Conservation (phyloP, 35 echinoderm and acorn worm genomes). For the Eucidaris tribuloides region DNA sequence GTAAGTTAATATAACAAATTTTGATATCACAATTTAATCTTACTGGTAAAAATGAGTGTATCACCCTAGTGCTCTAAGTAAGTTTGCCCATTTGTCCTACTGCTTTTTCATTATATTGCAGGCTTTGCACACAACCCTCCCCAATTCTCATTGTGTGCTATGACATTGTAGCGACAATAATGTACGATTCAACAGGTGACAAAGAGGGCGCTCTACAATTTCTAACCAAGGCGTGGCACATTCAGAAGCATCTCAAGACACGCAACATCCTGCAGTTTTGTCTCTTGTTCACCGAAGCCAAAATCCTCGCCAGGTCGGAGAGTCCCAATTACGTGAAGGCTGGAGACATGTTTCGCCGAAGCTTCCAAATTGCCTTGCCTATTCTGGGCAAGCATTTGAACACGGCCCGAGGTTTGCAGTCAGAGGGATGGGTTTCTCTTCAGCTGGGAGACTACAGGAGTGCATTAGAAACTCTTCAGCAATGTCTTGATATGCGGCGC, state of each 20-base stretch:
- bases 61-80: no score
- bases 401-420: background rate
- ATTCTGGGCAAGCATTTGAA: slow-evolving; percentile 4
- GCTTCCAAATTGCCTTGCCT: background rate
- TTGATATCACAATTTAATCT: no score
- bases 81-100: no score
- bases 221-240: background rate
- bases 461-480: background rate
- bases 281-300: background rate
- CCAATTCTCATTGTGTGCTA: background rate
- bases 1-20: no score
- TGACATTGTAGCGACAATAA: background rate
- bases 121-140: background rate
- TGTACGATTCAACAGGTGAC: background rate
- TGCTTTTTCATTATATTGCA: no score
- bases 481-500: slow-evolving; percentile 9
- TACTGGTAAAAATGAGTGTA: no score
- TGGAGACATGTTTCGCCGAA: background rate
- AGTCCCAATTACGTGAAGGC: background rate
- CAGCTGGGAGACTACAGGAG: background rate
- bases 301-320: background rate
- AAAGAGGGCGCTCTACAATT: background rate
- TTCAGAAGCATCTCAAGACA: slow-evolving; percentile 4
- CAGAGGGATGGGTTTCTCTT: background rate
- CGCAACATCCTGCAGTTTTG: background rate